A percentile compares a stretch with the other conserved stretches of the same genome.
Conservation (phyloP, 1,140 invertebrate species). For the Aphelinus certus region DNA sequence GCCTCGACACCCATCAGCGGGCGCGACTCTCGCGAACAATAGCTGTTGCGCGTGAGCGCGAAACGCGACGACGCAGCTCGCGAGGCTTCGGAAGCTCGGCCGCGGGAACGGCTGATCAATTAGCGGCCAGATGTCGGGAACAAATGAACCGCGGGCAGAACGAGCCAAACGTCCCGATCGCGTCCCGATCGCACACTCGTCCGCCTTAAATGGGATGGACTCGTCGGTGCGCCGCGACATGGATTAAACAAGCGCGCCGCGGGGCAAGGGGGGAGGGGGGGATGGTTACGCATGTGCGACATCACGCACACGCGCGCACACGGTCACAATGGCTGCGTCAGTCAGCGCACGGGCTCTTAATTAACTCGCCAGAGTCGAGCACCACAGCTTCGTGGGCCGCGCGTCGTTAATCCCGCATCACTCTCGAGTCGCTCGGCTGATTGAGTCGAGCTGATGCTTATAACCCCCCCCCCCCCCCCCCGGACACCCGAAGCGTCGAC, state of each 20-base stretch:
- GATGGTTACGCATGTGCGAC: conserved; percentile 11
- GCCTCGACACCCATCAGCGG: no score
- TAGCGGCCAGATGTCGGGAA: conserved; percentile 15
- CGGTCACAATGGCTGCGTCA: conserved; percentile 50
- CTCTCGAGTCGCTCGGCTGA: no score
- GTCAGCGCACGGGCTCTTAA: conserved; percentile 50
- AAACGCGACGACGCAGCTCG: no score
- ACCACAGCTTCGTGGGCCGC: neutral
- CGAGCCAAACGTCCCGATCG: no score
- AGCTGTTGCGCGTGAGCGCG: no score
- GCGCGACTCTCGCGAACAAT: no score
- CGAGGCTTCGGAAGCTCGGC: conserved; percentile 9
- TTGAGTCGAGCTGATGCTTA: no score
- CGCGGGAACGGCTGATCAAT: conserved; percentile 27
- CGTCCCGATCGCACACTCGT: no score
- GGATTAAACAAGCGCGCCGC: conserved; percentile 9
- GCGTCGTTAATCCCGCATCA: no score
- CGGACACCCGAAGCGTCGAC: no score
- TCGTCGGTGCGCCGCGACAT: neutral
- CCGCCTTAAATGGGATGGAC: conserved; percentile 11
- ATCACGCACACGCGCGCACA: neutral
- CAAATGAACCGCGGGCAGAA: conserved; percentile 23
- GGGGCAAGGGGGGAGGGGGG: no score
- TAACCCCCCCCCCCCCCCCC: no score
- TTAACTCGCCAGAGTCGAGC: conserved; percentile 44